A percentile compares a stretch with the other conserved stretches of the same genome.
phyloP scores from a whole-genome alignment of 2,113 vertebrate species.

The Chrysemys picta region DNA sequence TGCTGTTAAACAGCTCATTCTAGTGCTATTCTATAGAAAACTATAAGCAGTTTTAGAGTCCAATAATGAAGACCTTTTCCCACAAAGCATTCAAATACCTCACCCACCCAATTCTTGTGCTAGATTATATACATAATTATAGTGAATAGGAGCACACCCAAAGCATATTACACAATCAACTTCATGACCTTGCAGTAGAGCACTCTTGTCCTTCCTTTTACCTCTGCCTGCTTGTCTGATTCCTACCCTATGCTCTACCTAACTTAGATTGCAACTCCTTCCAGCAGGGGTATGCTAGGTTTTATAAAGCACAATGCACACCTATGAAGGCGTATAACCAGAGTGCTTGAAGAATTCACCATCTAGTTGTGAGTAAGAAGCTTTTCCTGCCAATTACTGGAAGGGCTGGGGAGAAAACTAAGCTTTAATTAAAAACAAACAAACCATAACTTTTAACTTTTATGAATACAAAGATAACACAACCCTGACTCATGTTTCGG shows the following conservation, averaged over 20 bases:
- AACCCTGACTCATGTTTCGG: background rate
- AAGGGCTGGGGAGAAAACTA: background rate
- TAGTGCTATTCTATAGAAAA: background rate
- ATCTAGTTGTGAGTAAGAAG: background rate
- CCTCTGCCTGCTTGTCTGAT: background rate
- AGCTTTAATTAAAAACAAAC: background rate
- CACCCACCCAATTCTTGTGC: background rate
- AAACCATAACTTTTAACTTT: background rate
- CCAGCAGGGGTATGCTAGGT: background rate
- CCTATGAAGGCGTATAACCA: background rate
- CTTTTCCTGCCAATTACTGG: background rate
- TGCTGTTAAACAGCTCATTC: background rate
- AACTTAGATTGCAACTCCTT: background rate
- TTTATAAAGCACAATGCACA: background rate
- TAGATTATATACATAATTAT: background rate
- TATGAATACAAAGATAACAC: conserved; percentile 29
- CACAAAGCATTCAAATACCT: background rate
- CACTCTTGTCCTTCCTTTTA: background rate
- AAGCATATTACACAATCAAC: background rate
- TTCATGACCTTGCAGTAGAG: background rate
- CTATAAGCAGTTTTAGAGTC: background rate
- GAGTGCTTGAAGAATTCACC: background rate
- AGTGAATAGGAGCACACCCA: background rate
- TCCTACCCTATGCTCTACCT: background rate
- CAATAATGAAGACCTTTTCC: background rate